These are phyloP conservation scores for Melipona bicolor DNA, from an alignment of 2,888 invertebrate genomes.

Conservation along the genomic window DNA sequence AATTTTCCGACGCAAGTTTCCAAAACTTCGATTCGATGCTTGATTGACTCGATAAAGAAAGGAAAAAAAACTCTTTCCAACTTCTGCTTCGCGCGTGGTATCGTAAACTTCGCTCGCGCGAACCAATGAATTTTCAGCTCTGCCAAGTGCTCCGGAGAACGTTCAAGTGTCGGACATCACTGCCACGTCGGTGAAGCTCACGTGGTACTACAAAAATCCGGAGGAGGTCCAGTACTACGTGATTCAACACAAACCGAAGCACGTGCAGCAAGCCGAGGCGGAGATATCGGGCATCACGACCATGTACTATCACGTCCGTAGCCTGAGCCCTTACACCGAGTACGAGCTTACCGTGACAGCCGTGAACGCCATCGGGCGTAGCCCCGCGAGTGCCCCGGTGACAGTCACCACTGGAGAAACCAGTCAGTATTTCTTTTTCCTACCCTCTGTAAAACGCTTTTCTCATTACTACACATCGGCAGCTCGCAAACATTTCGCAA, in stretches of 20 bases:
- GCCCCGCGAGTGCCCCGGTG: slow-evolving; percentile 94
- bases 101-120: not conserved
- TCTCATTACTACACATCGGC: not conserved
- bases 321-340: slow-evolving; percentile 96
- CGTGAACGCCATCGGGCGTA: slow-evolving; percentile 96
- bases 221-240: slow-evolving; percentile 98
- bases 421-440: slow-evolving; percentile 87
- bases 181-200: slow-evolving; percentile 95
- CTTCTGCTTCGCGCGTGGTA: not conserved
- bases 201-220: slow-evolving; percentile 96
- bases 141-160: slow-evolving; percentile 95
- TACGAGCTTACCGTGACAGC: slow-evolving; percentile 98
- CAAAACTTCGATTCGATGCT: too few species aligned
- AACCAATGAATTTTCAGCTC: slow-evolving; percentile 86
- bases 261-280: slow-evolving; percentile 95
- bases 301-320: slow-evolving; percentile 95
- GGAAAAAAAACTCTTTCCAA: too few species aligned
- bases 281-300: slow-evolving; percentile 97
- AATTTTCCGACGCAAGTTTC: too few species aligned
- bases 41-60: too few species aligned
- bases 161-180: slow-evolving; percentile 97
- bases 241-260: slow-evolving; percentile 98
- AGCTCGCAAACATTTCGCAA: not conserved
- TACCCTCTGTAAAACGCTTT: not conserved
- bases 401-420: slow-evolving; percentile 98